Evolutionary conservation across 92 coral and sea anemone genomes (phyloP).

Genomic region (Phenganax stokvisi): DNA sequence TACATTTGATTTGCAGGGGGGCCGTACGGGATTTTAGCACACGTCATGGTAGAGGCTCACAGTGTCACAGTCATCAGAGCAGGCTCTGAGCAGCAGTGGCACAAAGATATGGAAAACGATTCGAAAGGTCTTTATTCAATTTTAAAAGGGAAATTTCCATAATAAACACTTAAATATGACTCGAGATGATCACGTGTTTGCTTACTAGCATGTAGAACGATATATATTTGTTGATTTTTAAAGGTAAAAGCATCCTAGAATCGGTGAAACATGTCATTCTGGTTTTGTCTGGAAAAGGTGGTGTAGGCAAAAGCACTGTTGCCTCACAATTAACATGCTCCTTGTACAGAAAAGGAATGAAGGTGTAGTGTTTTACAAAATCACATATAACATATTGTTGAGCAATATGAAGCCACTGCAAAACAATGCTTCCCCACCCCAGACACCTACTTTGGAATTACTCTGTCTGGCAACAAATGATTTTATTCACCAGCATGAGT

Average conservation of each 20-base stretch:
- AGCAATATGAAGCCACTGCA: not conserved
- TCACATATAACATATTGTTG: not conserved
- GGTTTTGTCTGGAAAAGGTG: slow-evolving; percentile 56
- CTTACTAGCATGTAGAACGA: not conserved
- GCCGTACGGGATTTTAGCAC: too few relatives aligned
- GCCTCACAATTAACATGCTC: slow-evolving; percentile 61
- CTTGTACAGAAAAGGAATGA: slow-evolving; percentile 69
- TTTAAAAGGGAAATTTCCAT: not conserved
- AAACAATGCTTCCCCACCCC: not conserved
- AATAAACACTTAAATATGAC: not conserved
- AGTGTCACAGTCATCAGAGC: too few relatives aligned
- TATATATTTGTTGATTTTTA: not conserved
- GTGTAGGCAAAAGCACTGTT: slow-evolving; percentile 55
- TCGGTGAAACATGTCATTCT: slow-evolving; percentile 48
- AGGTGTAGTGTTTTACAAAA: slow-evolving; percentile 45
- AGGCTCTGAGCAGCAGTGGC: not conserved
- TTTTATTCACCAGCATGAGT: not conserved
- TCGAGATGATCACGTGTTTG: not conserved
- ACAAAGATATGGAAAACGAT: slow-evolving; percentile 23
- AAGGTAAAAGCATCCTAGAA: slow-evolving; percentile 3
- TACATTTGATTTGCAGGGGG: too few relatives aligned
- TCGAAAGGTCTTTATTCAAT: slow-evolving; percentile 11
- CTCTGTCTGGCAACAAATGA: not conserved
- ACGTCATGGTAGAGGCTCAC: too few relatives aligned
- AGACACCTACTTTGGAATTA: too few relatives aligned